Conservation (phyloP, 2,797 vertebrate species). For the Sebastes melanostomus region DNA sequence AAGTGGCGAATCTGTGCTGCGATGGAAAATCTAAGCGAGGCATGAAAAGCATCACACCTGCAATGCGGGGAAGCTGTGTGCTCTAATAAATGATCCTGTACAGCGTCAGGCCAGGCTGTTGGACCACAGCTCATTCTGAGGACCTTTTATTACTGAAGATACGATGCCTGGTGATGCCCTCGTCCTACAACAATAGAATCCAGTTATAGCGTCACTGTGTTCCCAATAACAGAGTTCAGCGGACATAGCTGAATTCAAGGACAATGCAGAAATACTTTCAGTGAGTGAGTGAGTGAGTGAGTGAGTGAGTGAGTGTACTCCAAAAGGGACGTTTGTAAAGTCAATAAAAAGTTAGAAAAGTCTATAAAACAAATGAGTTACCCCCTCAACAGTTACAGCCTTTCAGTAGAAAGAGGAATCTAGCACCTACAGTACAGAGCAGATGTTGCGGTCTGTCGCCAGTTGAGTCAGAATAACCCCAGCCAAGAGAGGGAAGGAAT, state of each 20-base stretch:
- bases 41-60: slow-evolving; percentile 47
- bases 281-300: background rate
- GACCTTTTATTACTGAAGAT: slow-evolving; percentile 54
- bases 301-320: background rate
- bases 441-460: slow-evolving; percentile 53
- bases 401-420: slow-evolving; percentile 35
- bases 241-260: slow-evolving; percentile 53
- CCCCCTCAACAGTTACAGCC: slow-evolving; percentile 27
- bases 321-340: slow-evolving; percentile 28
- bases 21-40: slow-evolving; percentile 31
- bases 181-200: slow-evolving; percentile 40
- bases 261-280: slow-evolving; percentile 40
- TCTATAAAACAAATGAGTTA: slow-evolving; percentile 56
- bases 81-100: slow-evolving; percentile 62
- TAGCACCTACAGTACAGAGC: slow-evolving; percentile 38
- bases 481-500: slow-evolving; percentile 43
- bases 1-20: slow-evolving; percentile 13
- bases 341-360: slow-evolving; percentile 61
- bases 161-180: slow-evolving; percentile 49
- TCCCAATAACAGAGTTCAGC: slow-evolving; percentile 55
- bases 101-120: slow-evolving; percentile 29
- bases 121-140: slow-evolving; percentile 28
- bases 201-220: slow-evolving; percentile 53
- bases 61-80: slow-evolving; percentile 55
- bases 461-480: slow-evolving; percentile 45